A percentile compares a stretch with the other conserved stretches of the same genome.
phyloP scores from a whole-genome alignment of 1,140 invertebrate species.

The Maconellicoccus hirsutus region DNA sequence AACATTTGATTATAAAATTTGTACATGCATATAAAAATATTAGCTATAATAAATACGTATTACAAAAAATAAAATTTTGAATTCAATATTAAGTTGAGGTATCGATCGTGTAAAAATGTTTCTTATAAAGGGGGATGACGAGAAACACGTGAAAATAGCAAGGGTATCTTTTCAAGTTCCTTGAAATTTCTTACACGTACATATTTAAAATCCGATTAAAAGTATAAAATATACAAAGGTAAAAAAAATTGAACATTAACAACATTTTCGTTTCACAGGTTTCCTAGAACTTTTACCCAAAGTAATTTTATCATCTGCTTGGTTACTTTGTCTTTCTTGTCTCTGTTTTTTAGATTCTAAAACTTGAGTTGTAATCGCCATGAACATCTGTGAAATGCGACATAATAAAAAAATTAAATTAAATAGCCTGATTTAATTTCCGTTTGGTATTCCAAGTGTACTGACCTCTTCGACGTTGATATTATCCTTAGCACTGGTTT shows the following conservation, averaged over 20 bases:
- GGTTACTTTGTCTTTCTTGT: conserved; percentile 45
- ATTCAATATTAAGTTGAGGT: not conserved
- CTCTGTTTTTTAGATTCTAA: conserved; percentile 52
- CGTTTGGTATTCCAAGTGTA: conserved; percentile 35
- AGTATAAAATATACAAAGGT: conserved; percentile 24
- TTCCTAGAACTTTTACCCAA: conserved; percentile 29
- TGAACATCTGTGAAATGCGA: conserved; percentile 55
- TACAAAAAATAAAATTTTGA: not conserved
- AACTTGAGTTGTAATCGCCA: conserved; percentile 57
- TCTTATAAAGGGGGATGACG: not conserved
- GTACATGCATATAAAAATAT: not conserved
- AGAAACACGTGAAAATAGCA: not conserved
- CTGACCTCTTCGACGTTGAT: conserved; percentile 90
- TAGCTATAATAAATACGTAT: not conserved
- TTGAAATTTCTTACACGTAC: not conserved
- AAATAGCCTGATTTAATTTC: conserved; percentile 26
- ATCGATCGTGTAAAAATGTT: conserved; percentile 10
- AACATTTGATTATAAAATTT: not conserved
- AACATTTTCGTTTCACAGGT: conserved; percentile 32
- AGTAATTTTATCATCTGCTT: conserved; percentile 34
- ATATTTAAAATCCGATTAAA: conserved; percentile 29
- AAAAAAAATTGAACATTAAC: conserved; percentile 29
- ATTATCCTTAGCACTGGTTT: conserved; percentile 98
- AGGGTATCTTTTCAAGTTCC: not conserved
- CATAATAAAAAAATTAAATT: not conserved